Base-by-base conservation (phyloP, 2,797 vertebrate genomes). In the Cephalopachus bancanus region DNA sequence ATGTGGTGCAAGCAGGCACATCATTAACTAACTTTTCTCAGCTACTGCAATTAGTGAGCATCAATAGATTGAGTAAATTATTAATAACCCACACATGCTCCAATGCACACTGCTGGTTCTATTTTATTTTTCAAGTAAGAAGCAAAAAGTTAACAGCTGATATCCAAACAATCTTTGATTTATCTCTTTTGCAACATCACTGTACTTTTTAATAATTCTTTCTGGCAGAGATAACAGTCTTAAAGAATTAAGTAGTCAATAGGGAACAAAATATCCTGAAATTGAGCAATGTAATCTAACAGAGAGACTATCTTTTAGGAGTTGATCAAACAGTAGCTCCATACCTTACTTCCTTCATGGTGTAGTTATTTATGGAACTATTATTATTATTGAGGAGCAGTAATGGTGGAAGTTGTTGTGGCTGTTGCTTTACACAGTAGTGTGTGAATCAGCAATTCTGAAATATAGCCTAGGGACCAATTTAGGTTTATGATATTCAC, bases 11-110 rank as follows among this genome's bases (percentile, higher is more conserved):
- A 97, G 97, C 96, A 97, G 97, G 96, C 96, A 96, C 97, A 97
- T 97, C 97, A 97, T 98, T 98, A 98, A 98, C 97, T 98, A 98
- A 98, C 97, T 98, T 98, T 97, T 96, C 97, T 97, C 96, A 96
- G 97, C 95, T 91, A 71, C 91, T 97, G 96, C 97, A 98, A 98
- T 98, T 98, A 98, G 96, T 80, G 15, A 98, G 96, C 97, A 97
- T 97, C 97, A 97, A 98, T 96, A 98, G 97, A 97, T 93, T 17
- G 96, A 97, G 97, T 97, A 98, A 98, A 98, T 97, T 97, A 97
- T 98, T 98, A 98, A 98, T 97, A 98, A 97, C 95, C 93, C 96
- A 96, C 97, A 89, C 89, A 96, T 78, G 93, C 95, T 97, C 89
- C 95, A 87, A 7, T 85, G 92, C 75, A 78, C 89, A 62, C 75